These are phyloP conservation scores for Amiota minor DNA, from an alignment of 2,888 invertebrate genomes.

Conservation along the genomic window DNA sequence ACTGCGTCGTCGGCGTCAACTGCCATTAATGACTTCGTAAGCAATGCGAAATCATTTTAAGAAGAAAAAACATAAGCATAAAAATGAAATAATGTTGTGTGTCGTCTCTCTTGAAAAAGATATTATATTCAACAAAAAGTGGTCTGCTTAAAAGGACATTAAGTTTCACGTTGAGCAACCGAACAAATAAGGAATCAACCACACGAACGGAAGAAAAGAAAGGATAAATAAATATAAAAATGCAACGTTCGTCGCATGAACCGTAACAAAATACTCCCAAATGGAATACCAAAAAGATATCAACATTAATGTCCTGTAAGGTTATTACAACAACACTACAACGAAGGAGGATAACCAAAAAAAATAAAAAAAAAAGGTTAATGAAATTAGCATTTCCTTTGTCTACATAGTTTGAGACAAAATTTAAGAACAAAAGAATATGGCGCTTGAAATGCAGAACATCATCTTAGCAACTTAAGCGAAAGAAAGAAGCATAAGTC, in stretches of 20 bases:
- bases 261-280: not conserved
- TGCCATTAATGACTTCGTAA: not conserved
- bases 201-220: not conserved
- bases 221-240: constrained; percentile 22
- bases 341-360: not conserved
- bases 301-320: constrained; percentile 11
- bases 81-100: constrained; percentile 14
- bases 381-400: constrained; percentile 31
- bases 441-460: too few relatives aligned
- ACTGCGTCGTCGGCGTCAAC: not conserved
- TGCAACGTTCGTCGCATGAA: constrained; percentile 26
- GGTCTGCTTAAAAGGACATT: not conserved
- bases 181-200: too few relatives aligned
- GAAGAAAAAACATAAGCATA: constrained; percentile 17
- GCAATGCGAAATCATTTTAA: not conserved
- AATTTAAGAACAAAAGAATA: too few relatives aligned
- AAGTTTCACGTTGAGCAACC: not conserved
- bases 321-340: not conserved
- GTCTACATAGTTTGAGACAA: not conserved
- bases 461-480: too few relatives aligned
- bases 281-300: constrained; percentile 5
- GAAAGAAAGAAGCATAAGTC: too few relatives aligned
- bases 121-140: not conserved
- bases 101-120: not conserved
- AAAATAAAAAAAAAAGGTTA: constrained; percentile 19